Evolutionary conservation across 1,140 invertebrate species (phyloP), one percentile per base, ranked within the genome.

Genomic region (Drosophila bocqueti): DNA sequence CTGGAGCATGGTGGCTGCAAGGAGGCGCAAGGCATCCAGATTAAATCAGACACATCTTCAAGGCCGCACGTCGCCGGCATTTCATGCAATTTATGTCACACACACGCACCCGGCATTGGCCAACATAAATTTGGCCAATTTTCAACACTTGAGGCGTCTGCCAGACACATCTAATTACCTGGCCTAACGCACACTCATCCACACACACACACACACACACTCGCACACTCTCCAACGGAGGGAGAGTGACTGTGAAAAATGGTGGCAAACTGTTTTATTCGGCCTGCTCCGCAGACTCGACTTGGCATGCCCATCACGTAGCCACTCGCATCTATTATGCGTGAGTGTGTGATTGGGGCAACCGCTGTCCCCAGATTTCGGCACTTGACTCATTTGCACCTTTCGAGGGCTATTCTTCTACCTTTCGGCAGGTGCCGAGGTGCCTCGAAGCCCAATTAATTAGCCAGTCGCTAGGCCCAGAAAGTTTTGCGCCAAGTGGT

Each of bases 61-160:
- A 80, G 72, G 62, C 60, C 71, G 52, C 81, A 89, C 81, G 84
- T 87, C 47, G 16, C 13, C 40, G 38, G 60, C 67, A 66, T 80
- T 80, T 84, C 72, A 81, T 78, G 78, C 71, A 62, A 85, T 84
- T 85, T 85, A 85, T 84, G 75, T 63, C 84, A 62, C 54, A 52
- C 81, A 72, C 59, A 84, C 50, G 45, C 57, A 54, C 45, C 43
- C 50, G 26, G 47, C 40, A 45, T 54, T 67, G 79, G 49, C 69
- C 66, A 66, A 72, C 83, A 83, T 83, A 86, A 83, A 87, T 87
- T 79, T 76, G 71, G 63, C 52, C 79, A 68, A 83, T 69, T 86
- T 86, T 85, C 83, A 85, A 76, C 83, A 86, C 83, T 79, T 79
- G 43, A 75, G 76, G 72, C 76, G 57, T 73, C 58, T 61, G 63